Evolutionary conservation across 1,140 invertebrate genomes (phyloP).

Genomic region (Acromyrmex heyeri): DNA sequence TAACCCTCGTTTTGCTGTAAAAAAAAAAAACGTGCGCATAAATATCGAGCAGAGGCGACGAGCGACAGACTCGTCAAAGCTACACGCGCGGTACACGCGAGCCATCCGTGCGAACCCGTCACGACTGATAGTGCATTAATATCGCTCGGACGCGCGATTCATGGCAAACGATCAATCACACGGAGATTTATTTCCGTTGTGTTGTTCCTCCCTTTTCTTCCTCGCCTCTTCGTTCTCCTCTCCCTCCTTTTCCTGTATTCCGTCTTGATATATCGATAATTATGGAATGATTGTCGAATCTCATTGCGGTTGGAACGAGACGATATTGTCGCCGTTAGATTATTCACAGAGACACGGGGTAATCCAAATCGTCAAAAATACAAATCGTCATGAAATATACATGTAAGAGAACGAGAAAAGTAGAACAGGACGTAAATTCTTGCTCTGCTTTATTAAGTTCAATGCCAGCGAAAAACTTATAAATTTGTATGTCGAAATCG

Average conservation of each 20-base stretch:
- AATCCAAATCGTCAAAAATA: neutral
- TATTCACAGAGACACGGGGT: neutral
- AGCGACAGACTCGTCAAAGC: constrained; percentile 63
- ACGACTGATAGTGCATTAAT: constrained; percentile 67
- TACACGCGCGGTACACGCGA: constrained; percentile 53
- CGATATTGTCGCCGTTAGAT: neutral
- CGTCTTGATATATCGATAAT: constrained; percentile 36
- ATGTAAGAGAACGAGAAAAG: neutral
- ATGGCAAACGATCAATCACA: constrained; percentile 69
- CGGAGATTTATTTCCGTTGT: constrained; percentile 58
- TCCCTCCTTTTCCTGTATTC: neutral
- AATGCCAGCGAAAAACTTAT: neutral
- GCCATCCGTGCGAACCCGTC: constrained; percentile 60
- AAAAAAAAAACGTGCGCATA: constrained; percentile 43
- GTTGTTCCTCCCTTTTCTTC: constrained; percentile 1
- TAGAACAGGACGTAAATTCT: no score
- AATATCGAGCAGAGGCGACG: constrained; percentile 48
- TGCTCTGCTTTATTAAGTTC: neutral
- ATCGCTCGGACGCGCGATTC: constrained; percentile 61
- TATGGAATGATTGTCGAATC: constrained; percentile 39
- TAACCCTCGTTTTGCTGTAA: constrained; percentile 26
- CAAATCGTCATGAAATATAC: neutral
- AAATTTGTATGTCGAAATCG: neutral
- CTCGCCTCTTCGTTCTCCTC: neutral
- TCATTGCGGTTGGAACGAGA: neutral